These are phyloP conservation scores for Calliopsis andreniformis DNA, from an alignment of 1,140 invertebrate species.

Conservation along the genomic window DNA sequence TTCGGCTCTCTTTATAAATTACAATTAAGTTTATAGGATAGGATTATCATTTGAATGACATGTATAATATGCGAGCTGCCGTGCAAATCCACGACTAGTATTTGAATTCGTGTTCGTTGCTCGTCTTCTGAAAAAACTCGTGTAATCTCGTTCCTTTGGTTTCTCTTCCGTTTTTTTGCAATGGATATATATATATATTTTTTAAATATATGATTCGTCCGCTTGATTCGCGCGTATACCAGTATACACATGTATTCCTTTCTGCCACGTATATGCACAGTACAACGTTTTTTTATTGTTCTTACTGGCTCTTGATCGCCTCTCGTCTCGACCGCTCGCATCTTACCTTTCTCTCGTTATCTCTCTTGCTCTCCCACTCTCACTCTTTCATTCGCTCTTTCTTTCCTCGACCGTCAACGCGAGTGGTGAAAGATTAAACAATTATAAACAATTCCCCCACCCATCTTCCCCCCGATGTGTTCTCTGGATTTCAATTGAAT, in stretches of 20 bases:
- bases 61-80: slow-evolving; percentile 60
- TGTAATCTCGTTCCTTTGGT: slow-evolving; percentile 20
- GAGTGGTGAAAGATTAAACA: slow-evolving; percentile 29
- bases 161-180: slow-evolving; percentile 7
- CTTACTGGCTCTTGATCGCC: not conserved
- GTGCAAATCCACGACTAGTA: slow-evolving; percentile 52
- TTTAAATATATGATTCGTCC: slow-evolving; percentile 19
- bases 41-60: slow-evolving; percentile 70
- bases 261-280: not conserved
- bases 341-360: slow-evolving; percentile 56
- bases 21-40: slow-evolving; percentile 80
- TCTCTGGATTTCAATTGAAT: not conserved
- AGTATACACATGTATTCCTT: slow-evolving; percentile 11
- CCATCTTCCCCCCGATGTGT: not conserved
- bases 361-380: slow-evolving; percentile 64
- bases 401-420: slow-evolving; percentile 46
- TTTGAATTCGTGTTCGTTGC: slow-evolving; percentile 12
- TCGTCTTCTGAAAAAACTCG: slow-evolving; percentile 7
- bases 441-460: not conserved
- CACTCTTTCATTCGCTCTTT: slow-evolving; percentile 28
- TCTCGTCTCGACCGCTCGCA: slow-evolving; percentile 57
- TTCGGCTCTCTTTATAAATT: slow-evolving; percentile 81
- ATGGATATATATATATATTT: slow-evolving; percentile 10
- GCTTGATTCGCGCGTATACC: slow-evolving; percentile 26
- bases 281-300: not conserved